A percentile compares a stretch with the other conserved stretches of the same genome.
Conservation (phyloP, 2,888 invertebrate species). For the Pristionchus arcanus region DNA sequence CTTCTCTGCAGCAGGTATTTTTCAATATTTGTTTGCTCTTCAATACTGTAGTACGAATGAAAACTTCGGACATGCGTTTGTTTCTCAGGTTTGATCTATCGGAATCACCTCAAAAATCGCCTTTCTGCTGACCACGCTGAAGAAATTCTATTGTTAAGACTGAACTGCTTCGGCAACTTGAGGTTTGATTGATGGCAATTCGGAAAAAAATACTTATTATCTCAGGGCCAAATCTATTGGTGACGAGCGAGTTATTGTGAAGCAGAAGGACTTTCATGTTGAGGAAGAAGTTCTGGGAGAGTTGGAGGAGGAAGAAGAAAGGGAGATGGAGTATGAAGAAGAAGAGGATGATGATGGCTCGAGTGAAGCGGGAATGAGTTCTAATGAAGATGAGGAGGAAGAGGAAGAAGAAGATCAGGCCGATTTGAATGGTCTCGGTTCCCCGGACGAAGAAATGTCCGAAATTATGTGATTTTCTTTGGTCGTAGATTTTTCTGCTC, state of each 20-base stretch:
- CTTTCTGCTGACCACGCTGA: background rate
- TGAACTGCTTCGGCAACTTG: background rate
- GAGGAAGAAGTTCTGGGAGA: background rate
- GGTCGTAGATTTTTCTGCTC: no score
- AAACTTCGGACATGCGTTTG: no score
- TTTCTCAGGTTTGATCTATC: background rate
- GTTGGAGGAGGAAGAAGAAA: background rate
- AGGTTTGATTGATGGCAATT: background rate
- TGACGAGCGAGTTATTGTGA: background rate
- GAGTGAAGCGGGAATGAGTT: no score
- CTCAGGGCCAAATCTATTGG: background rate
- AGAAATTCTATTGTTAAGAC: background rate
- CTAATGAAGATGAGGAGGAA: no score
- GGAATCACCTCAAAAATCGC: background rate
- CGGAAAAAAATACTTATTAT: no score
- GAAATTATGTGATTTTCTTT: no score
- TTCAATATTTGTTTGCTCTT: no score
- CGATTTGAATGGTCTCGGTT: no score
- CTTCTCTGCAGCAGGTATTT: background rate
- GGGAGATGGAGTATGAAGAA: background rate
- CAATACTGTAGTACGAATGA: no score
- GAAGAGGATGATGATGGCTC: constrained; percentile 26
- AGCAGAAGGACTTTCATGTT: background rate
- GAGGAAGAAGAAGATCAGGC: no score
- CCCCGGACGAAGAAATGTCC: no score